Evolutionary conservation across 2,888 invertebrate genomes (phyloP).

Genomic region (Apodemia hepburni): DNA sequence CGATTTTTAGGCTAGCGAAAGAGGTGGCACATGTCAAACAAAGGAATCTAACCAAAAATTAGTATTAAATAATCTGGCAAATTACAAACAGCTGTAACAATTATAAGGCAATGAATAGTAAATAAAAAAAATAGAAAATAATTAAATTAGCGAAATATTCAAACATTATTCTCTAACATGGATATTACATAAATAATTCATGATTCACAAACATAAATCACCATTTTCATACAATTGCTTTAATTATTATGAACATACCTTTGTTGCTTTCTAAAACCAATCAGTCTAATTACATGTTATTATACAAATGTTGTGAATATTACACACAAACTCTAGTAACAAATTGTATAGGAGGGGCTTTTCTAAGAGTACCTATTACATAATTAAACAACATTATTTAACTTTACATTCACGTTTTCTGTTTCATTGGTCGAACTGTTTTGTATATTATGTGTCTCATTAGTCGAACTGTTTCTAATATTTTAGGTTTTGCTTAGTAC

Average conservation of each 20-base stretch:
- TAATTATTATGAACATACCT: slow-evolving; percentile 7
- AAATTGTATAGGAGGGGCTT: background rate
- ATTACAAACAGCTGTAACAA: too few relatives aligned
- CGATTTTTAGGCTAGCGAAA: too few relatives aligned
- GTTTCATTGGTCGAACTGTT: background rate
- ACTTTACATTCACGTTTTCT: background rate
- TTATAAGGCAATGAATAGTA: too few relatives aligned
- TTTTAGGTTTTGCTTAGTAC: too few relatives aligned
- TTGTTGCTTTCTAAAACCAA: slow-evolving; percentile 1
- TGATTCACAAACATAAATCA: slow-evolving; percentile 3
- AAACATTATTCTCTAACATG: background rate
- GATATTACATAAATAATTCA: slow-evolving; percentile 9
- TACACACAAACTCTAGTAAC: background rate
- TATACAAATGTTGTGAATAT: slow-evolving; percentile 3
- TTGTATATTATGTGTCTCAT: background rate
- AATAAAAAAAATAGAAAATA: background rate
- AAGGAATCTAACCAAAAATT: too few relatives aligned
- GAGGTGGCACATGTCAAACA: too few relatives aligned
- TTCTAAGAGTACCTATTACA: background rate
- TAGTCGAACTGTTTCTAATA: background rate
- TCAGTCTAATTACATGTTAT: slow-evolving; percentile 12
- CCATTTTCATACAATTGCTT: slow-evolving; percentile 10
- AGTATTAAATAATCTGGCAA: too few relatives aligned
- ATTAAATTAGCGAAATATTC: slow-evolving; percentile 1
- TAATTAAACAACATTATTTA: background rate